Base-by-base conservation (phyloP, 1,140 invertebrate species). In the Scaptomyza hsui region DNA sequence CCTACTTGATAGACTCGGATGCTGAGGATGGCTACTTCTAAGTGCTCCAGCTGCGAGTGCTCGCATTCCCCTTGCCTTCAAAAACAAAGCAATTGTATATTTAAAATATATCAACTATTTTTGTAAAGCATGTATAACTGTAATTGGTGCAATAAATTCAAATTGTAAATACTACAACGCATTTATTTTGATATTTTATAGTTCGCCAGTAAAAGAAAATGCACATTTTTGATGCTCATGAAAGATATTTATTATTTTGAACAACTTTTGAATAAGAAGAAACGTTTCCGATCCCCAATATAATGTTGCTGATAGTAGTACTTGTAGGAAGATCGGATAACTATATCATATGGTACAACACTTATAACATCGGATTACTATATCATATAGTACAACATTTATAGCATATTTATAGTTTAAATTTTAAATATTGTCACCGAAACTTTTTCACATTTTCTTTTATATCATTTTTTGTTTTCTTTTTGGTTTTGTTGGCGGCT, bases 1-100 rank as follows among this genome's bases (percentile, higher is more conserved):
- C 96, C 1, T 97, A 95, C 91, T 90, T 98, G 48, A 90, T 96
- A 41, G 94, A 95, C 15, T 78, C 68, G 42, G 82, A 88, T 5
- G 71, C 68, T 13, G 79, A 83, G 16, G 68, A 72, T 7, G 56
- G 35, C 15, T 35, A 26, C 52, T 37, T 42, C 5, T 51, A 18
- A 15, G 12, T 32, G n/a, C 12, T 4, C 32, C 2, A 37, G 1
- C 3, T 10, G 7, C 9, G 10, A 56, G n/a, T 16, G 12, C 21
- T 1, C n/a, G 45, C 52, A 49, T 37, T 26, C 44, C 60, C 44
- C 1, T 55, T 35, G 39, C 56, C 60, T 51, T 44, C 51, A 35
- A 71, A 7, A 29, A 57, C 18, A 48, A 56, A 70, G 21, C 21
- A 48, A 64, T 70, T 70, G 51, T 70, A 55, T 64, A 29, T 29